Evolutionary conservation across 1,140 invertebrate genomes (phyloP), one percentile per base, ranked within the genome.

Genomic region (Dendroctonus ponderosae): DNA sequence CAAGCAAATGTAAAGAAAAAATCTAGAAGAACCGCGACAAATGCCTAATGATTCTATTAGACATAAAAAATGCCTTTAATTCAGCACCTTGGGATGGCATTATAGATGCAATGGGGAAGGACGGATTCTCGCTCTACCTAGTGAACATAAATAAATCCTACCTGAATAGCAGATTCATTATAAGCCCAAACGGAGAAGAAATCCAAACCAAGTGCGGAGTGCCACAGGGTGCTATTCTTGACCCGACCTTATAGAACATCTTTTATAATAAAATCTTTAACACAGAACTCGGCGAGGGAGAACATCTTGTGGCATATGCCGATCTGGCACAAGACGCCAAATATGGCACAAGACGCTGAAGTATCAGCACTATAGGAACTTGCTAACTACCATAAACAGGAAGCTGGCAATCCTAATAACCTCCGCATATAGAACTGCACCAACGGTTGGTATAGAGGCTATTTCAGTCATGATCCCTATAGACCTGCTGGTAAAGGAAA

Each of bases 201-300:
- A 26, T 26, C 12, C 26, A 42, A 39, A 38, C 67, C 42, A 37
- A 52, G 5, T 52, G 61, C 8, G 67, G 57, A 9, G 56, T 66
- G 5, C 63, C 70, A 42, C 62, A 71, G 42, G 62, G 62, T 8
- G 69, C 49, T 5, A 51, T 69, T 5, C 57, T 61, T 6, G 67
- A 50, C 3, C 63, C 70, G 15, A 14, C 12, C n/a, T 37, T 69
- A n/a, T 71, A 67, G 67, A 65, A 66, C 12, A n/a, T 69, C 7
- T 44, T 60, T 9, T 58, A 63, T 11, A 49, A 70, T 53, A 41
- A n/a, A 26, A 37, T 68, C 7, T 4, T 46, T 2, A 14, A 62
- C 6, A n/a, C 9, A 42, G 14, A 48, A 26, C n/a, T 41, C 9
- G 14, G 38, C 7, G 3, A 15, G 3, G 37, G 61, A 14, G 26